These are phyloP conservation scores for Prenolepis imparis DNA, from an alignment of 2,888 invertebrate genomes.

Conservation along the genomic window DNA sequence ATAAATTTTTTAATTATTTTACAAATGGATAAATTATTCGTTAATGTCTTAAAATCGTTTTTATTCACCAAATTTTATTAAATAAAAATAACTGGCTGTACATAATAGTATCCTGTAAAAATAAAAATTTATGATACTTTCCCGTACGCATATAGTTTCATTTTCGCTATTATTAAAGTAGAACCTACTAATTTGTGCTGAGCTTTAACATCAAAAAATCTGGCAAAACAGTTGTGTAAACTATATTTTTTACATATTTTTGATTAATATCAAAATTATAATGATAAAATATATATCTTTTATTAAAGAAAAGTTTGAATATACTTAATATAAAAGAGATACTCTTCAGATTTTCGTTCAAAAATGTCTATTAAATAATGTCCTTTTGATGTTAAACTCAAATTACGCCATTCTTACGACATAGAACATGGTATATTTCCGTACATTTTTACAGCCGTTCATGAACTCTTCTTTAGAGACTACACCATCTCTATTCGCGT, in stretches of 20 bases:
- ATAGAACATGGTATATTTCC: background rate
- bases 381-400: background rate
- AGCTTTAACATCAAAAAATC: slow-evolving; percentile 12
- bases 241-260: slow-evolving; percentile 3
- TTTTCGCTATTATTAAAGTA: background rate
- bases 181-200: background rate
- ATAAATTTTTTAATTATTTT: slow-evolving; percentile 42
- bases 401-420: slow-evolving; percentile 30
- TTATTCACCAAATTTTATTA: slow-evolving; percentile 74
- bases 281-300: background rate
- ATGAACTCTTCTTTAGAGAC: slow-evolving; percentile 82
- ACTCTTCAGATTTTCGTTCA: background rate
- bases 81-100: slow-evolving; percentile 78
- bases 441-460: slow-evolving; percentile 81
- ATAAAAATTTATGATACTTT: slow-evolving; percentile 48
- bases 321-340: background rate
- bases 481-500: slow-evolving; percentile 80
- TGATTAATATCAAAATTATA: background rate
- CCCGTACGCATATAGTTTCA: background rate
- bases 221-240: background rate
- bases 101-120: slow-evolving; percentile 78
- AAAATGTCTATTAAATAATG: background rate
- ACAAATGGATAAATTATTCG: background rate
- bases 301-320: background rate
- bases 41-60: slow-evolving; percentile 24